Percentiles rank a stretch among this genome's conserved stretches.
Conservation (phyloP, 2,113 vertebrate genomes). For the Trogon melanurus region DNA sequence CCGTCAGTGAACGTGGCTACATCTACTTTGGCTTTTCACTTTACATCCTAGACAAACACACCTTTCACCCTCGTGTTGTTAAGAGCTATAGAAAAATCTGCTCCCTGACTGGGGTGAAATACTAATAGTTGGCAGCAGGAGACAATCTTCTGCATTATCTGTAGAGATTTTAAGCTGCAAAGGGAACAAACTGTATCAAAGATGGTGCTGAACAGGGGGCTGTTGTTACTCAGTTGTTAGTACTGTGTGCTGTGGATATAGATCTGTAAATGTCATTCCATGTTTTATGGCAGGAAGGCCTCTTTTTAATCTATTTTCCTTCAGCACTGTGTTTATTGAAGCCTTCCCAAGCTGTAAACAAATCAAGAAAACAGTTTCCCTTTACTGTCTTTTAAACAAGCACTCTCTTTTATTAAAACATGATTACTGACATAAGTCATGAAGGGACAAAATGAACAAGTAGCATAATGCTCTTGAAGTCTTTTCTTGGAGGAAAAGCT, state of each 20-base stretch:
- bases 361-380: background rate
- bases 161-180: background rate
- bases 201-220: background rate
- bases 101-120: background rate
- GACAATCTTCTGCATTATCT: background rate
- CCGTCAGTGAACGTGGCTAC: background rate
- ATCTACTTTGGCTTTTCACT: background rate
- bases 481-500: background rate
- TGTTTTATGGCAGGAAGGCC: background rate
- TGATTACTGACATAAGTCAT: background rate
- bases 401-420: slow-evolving; percentile 34
- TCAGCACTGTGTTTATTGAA: slow-evolving; percentile 46
- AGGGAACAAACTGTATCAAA: background rate
- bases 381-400: slow-evolving; percentile 37
- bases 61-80: background rate
- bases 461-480: background rate
- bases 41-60: background rate
- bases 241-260: background rate
- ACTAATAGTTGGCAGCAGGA: background rate
- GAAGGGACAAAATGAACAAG: background rate
- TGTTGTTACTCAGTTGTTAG: background rate
- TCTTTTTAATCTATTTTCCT: background rate
- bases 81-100: background rate
- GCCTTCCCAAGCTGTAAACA: slow-evolving; percentile 43
- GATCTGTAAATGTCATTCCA: background rate